Evolutionary conservation across 2,888 invertebrate genomes (phyloP), one percentile per base, ranked within the genome.

Genomic region (Belgica antarctica): DNA sequence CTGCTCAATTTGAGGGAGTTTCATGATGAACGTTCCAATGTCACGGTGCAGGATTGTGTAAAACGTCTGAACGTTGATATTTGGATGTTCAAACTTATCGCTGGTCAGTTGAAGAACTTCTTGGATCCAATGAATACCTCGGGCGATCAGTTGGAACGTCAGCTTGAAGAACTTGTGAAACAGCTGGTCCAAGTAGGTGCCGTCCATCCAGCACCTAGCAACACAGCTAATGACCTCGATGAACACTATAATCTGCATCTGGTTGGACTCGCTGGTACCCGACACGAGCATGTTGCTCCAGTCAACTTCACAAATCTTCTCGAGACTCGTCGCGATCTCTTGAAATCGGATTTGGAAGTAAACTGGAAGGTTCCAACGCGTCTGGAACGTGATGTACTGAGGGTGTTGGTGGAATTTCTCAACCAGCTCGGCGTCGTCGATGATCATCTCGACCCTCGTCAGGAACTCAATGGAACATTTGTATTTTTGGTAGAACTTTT

Each of bases 311-410:
- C 79, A 71, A 4, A 73, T 71, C 0, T 74, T 74, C 71, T 80
- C 80, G 19, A 78, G 76, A 8, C 74, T 81, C 73, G 90, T 89
- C 69, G 92, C 94, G 77, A 96, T 92, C 81, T 95, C 93, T 83
- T 96, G 96, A 81, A 94, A 96, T 73, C 94, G 85, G 74, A 94
- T 92, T 82, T 96, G 96, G 79, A 94, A 96, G 80, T 97, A 97
- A n/a, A 97, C 95, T 10, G 94, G 92, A 65, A 96, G 82, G 80
- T 96, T 96, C 92, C 96, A 97, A 74, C 92, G 87, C 73, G 87
- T 87, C 74, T 92, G 85, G 76, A 94, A 93, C 72, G 85, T 87
- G 75, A 86, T 86, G 76, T 90, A 94, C 73, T 89, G 87, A 1
- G 84, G 79, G 75, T 91, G 87, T 69, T 83, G 81, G 73, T 86